phyloP scores from a whole-genome alignment of 2,113 vertebrate genomes.

The Upupa epops region DNA sequence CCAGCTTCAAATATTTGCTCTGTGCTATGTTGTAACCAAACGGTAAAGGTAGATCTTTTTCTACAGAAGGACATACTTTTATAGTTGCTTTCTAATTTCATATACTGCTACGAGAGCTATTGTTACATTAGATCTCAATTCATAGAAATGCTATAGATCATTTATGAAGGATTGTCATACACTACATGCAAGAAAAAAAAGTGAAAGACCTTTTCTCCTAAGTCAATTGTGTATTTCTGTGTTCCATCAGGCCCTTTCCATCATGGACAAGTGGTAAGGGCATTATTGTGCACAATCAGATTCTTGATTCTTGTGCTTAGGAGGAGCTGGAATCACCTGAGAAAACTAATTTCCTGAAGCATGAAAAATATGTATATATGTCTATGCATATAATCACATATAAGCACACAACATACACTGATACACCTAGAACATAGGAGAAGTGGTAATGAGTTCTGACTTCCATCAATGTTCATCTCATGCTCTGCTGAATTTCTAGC shows the following conservation, averaged over 20 bases:
- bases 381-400: not conserved
- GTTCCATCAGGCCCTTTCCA: constrained; percentile 42
- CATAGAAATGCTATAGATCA: constrained; percentile 61
- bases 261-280: not conserved
- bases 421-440: not conserved
- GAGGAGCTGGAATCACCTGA: not conserved
- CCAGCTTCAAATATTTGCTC: constrained; percentile 80
- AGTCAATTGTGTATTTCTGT: constrained; percentile 63
- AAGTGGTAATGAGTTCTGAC: not conserved
- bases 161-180: constrained; percentile 70
- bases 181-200: constrained; percentile 54
- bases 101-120: constrained; percentile 74
- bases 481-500: not conserved
- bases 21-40: constrained; percentile 73
- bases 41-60: constrained; percentile 72
- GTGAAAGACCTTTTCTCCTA: constrained; percentile 59
- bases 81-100: constrained; percentile 79
- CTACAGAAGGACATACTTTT: constrained; percentile 68
- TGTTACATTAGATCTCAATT: constrained; percentile 49
- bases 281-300: not conserved
- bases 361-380: not conserved
- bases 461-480: not conserved
- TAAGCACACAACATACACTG: not conserved
- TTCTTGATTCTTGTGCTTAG: not conserved
- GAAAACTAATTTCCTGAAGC: not conserved